Conservation (phyloP, 1,140 invertebrate species). For the Brachionus plicatilis region DNA sequence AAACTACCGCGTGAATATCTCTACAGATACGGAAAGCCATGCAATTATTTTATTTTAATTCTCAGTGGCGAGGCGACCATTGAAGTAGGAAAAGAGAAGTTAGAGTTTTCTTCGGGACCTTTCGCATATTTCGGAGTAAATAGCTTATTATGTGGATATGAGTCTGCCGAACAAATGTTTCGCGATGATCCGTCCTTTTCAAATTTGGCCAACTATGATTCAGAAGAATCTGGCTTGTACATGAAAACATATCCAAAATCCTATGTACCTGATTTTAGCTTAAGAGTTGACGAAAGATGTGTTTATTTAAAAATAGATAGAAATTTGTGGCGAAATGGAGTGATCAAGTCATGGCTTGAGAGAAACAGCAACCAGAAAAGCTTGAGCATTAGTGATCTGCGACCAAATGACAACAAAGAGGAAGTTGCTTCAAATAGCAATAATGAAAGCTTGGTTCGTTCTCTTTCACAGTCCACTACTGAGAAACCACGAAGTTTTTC, state of each 20-base stretch:
- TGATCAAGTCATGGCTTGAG: conserved; percentile 26
- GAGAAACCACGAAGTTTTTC: background rate
- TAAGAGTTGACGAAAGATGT: conserved; percentile 25
- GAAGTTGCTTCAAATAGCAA: background rate
- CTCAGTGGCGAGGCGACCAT: conserved; percentile 23
- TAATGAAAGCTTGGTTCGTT: background rate
- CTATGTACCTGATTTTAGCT: conserved; percentile 37
- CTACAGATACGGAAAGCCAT: conserved; percentile 25
- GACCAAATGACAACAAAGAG: background rate
- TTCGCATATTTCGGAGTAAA: conserved; percentile 41
- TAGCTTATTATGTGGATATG: conserved; percentile 13
- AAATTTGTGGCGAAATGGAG: conserved; percentile 32
- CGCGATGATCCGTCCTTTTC: background rate
- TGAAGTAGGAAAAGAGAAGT: conserved; percentile 39
- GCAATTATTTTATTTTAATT: conserved; percentile 34
- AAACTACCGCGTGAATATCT: conserved; percentile 33
- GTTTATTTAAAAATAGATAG: conserved; percentile 31
- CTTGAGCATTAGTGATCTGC: background rate
- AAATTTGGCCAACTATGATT: background rate
- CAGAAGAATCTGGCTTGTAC: background rate
- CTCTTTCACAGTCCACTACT: background rate
- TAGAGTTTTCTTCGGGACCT: conserved; percentile 6
- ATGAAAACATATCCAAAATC: background rate
- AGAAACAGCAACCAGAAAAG: conserved; percentile 11
- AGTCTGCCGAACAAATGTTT: background rate